Conservation (phyloP, 2,797 vertebrate species). For the Hapalemur alaotrensis region DNA sequence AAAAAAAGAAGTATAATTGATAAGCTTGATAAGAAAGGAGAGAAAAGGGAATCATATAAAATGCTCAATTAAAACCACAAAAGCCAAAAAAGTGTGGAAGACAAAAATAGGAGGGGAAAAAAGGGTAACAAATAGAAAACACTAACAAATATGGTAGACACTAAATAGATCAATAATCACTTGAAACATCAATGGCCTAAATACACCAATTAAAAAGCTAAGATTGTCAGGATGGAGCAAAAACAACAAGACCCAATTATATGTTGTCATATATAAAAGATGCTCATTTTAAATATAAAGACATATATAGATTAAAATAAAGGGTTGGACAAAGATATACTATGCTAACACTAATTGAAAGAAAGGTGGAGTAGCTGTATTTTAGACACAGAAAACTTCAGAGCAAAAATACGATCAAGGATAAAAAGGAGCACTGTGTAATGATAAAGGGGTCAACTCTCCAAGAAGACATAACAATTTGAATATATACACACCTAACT, state of each 20-base stretch:
- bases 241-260: not conserved
- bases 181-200: not conserved
- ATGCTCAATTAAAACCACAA: not conserved
- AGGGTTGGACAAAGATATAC: not conserved
- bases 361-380: not conserved
- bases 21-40: not conserved
- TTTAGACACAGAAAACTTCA: not conserved
- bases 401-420: not conserved
- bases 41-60: not conserved
- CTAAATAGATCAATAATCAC: not conserved
- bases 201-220: not conserved
- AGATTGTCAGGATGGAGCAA: not conserved
- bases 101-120: not conserved
- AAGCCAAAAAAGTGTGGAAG: not conserved
- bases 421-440: not conserved
- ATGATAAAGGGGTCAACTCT: not conserved
- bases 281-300: not conserved
- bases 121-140: not conserved
- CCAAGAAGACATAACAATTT: not conserved
- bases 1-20: not conserved
- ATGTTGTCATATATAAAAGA: not conserved
- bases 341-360: not conserved
- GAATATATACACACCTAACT: not conserved
- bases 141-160: not conserved
- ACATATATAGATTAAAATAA: not conserved